These are phyloP conservation scores for Limosa lapponica DNA, from an alignment of 2,797 vertebrate species.

Conservation along the genomic window DNA sequence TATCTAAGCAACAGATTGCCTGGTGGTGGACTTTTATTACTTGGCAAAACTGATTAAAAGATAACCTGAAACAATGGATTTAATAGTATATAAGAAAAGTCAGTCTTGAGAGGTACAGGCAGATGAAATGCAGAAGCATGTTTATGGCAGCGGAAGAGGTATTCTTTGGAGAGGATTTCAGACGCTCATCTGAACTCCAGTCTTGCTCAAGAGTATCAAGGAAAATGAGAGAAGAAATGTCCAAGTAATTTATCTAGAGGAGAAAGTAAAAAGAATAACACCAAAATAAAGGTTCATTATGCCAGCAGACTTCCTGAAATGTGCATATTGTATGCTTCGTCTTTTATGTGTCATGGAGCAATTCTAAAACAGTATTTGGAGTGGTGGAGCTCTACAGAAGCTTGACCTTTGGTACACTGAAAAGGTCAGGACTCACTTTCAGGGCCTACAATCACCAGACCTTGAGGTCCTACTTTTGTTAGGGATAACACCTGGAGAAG, in stretches of 20 bases:
- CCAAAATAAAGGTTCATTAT: neutral
- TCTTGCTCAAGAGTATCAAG: neutral
- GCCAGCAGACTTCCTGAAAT: neutral
- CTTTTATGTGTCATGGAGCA: neutral
- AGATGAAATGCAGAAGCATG: neutral
- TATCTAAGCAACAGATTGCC: neutral
- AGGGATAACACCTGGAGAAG: neutral
- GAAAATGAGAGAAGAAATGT: neutral
- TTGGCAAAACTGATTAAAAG: neutral
- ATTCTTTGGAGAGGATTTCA: neutral
- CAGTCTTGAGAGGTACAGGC: neutral
- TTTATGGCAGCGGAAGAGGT: neutral
- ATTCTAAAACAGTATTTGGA: neutral
- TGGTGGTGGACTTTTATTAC: neutral
- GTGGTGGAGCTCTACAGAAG: neutral
- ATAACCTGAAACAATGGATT: neutral
- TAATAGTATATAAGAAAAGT: neutral
- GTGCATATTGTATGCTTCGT: neutral
- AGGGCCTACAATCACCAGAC: neutral
- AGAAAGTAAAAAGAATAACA: rapidly evolving
- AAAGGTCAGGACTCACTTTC: neutral
- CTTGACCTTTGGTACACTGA: neutral
- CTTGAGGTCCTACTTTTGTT: neutral
- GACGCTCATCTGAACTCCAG: neutral
- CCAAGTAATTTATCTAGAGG: neutral